Percentiles rank a stretch among this genome's conserved stretches.
These are phyloP conservation scores for Aegithalos caudatus DNA, from an alignment of 2,113 vertebrate genomes.

Conservation along the genomic window DNA sequence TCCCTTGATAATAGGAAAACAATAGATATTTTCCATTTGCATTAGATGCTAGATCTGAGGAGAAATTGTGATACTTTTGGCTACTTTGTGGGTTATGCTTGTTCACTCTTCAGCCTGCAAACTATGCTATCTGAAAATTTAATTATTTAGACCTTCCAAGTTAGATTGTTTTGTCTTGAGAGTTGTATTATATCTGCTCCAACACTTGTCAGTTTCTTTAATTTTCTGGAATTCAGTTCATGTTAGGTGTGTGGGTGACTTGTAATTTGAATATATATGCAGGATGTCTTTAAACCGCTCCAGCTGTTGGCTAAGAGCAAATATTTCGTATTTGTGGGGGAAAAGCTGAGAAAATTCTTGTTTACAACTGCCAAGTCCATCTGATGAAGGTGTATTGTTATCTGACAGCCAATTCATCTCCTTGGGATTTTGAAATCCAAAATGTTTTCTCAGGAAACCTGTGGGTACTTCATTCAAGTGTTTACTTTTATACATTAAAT, in stretches of 20 bases:
- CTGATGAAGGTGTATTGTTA: conserved; percentile 80
- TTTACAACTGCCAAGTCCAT: conserved; percentile 82
- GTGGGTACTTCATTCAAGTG: conserved; percentile 65
- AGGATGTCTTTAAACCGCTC: conserved; percentile 71
- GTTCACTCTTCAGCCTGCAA: not conserved
- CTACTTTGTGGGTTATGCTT: not conserved
- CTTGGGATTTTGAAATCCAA: conserved; percentile 76
- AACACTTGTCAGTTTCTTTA: not conserved
- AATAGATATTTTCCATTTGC: not conserved
- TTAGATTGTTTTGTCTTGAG: not conserved
- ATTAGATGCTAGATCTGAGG: not conserved
- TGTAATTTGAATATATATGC: conserved; percentile 75
- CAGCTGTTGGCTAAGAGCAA: conserved; percentile 79
- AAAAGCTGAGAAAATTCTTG: conserved; percentile 81
- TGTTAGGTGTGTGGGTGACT: conserved; percentile 56
- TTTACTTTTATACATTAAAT: conserved; percentile 55
- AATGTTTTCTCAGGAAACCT: conserved; percentile 78
- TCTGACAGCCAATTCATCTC: conserved; percentile 82
- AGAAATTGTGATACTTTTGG: not conserved
- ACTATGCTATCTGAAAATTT: not conserved
- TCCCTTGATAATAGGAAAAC: not conserved
- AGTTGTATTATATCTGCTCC: conserved; percentile 13
- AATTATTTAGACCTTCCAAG: not conserved
- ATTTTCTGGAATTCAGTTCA: conserved; percentile 30
- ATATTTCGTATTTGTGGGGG: conserved; percentile 84